A percentile compares a stretch with the other conserved stretches of the same genome.
These are phyloP conservation scores for Philhelius pedissequus DNA, from an alignment of 2,888 invertebrate species.

Conservation along the genomic window DNA sequence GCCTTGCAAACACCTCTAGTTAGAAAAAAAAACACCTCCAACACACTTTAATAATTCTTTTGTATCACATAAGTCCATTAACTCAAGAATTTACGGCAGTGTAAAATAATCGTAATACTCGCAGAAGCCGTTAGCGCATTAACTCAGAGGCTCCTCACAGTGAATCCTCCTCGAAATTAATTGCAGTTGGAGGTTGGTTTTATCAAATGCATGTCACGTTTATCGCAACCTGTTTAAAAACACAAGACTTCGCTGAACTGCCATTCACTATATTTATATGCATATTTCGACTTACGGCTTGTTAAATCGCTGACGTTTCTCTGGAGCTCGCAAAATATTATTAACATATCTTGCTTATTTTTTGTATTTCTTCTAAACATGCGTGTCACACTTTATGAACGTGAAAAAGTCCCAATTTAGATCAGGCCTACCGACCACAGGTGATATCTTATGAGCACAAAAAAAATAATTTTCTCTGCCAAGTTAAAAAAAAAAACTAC, in stretches of 20 bases:
- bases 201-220: background rate
- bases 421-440: background rate
- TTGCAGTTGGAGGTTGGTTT: background rate
- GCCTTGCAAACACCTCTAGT: no score
- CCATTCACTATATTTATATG: background rate
- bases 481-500: background rate
- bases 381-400: constrained; percentile 8
- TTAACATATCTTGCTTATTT: background rate
- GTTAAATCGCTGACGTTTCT: background rate
- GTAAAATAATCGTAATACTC: no score
- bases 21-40: no score
- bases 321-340: background rate
- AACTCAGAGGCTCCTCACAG: no score
- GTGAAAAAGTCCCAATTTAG: background rate
- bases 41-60: no score
- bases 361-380: background rate
- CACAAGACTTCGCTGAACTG: background rate
- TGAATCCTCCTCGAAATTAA: background rate
- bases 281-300: background rate
- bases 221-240: background rate
- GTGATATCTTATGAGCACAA: background rate
- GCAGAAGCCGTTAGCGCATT: no score
- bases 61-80: no score
- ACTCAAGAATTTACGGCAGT: no score
- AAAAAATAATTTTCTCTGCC: background rate